Evolutionary conservation across 2,888 invertebrate species (phyloP).

Genomic region (Heteromurus nitidus): DNA sequence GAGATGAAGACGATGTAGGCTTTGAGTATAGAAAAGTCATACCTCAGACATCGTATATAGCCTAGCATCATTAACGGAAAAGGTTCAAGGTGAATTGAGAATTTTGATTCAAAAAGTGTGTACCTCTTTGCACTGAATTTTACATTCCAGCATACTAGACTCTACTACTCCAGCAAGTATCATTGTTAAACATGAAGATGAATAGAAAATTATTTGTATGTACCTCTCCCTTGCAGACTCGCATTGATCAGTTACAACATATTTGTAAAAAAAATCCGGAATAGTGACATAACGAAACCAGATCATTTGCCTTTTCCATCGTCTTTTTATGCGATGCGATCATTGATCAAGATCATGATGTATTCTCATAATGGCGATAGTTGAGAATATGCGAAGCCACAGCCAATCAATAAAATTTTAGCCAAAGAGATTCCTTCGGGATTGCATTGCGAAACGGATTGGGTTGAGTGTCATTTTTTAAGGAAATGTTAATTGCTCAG

Average conservation of each 20-base stretch:
- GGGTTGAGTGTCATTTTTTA: too few species aligned
- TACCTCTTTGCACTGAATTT: not conserved
- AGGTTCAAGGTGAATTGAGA: not conserved
- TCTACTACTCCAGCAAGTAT: not conserved
- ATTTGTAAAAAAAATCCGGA: slow-evolving; percentile 5
- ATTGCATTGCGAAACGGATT: too few species aligned
- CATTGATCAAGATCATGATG: too few species aligned
- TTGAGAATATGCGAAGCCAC: not conserved
- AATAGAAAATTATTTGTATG: not conserved
- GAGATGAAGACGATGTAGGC: not conserved
- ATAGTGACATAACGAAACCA: slow-evolving; percentile 5
- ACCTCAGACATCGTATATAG: too few species aligned
- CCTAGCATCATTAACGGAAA: too few species aligned
- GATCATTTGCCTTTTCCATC: too few species aligned
- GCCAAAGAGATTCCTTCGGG: not conserved
- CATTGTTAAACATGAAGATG: not conserved
- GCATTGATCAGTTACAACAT: not conserved
- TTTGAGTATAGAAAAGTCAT: too few species aligned
- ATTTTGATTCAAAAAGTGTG: not conserved
- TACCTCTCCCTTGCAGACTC: not conserved
- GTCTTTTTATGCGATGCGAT: too few species aligned
- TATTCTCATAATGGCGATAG: not conserved
- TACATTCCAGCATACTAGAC: not conserved
- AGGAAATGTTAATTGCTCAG: too few species aligned
- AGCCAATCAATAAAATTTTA: slow-evolving; percentile 11